Evolutionary conservation across 2,888 invertebrate genomes (phyloP).

Genomic region (Leptinotarsa haldemani): DNA sequence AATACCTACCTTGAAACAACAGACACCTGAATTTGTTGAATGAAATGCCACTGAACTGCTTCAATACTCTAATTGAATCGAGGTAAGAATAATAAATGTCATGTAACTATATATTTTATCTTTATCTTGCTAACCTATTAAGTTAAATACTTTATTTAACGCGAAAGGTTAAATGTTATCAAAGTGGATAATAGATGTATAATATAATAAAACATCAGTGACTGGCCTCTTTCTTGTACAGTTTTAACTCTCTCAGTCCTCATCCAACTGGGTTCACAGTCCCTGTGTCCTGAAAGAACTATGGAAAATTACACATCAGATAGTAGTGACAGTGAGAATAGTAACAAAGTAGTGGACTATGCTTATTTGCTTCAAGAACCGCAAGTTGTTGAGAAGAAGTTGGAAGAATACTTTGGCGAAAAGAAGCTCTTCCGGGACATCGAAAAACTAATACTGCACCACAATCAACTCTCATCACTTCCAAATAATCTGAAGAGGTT

Average conservation of each 20-base stretch:
- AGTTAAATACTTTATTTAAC: background rate
- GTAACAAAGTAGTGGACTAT: conserved; percentile 79
- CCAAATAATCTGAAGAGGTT: conserved; percentile 76
- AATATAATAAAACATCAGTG: background rate
- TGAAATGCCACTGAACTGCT: conserved; percentile 11
- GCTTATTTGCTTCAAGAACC: conserved; percentile 74
- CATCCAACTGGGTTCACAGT: conserved; percentile 1
- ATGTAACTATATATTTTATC: background rate
- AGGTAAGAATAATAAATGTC: background rate
- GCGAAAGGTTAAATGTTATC: conserved; percentile 13
- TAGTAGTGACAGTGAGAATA: conserved; percentile 76
- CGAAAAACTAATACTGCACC: conserved; percentile 85
- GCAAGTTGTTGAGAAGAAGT: conserved; percentile 72
- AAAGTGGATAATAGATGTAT: conserved; percentile 10
- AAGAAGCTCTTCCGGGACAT: conserved; percentile 71
- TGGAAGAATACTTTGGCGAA: conserved; percentile 72
- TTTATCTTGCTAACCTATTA: background rate
- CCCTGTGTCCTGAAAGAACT: conserved; percentile 18
- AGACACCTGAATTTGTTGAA: background rate
- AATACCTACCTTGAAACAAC: too few species aligned
- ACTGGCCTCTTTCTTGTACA: conserved; percentile 7
- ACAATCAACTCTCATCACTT: conserved; percentile 81
- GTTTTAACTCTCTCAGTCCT: conserved; percentile 2
- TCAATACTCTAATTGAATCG: background rate
- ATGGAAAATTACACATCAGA: conserved; percentile 89